A percentile compares a stretch with the other conserved stretches of the same genome.
These are phyloP conservation scores for Zenarchopterus dispar DNA, from an alignment of 2,797 vertebrate species.

Conservation along the genomic window DNA sequence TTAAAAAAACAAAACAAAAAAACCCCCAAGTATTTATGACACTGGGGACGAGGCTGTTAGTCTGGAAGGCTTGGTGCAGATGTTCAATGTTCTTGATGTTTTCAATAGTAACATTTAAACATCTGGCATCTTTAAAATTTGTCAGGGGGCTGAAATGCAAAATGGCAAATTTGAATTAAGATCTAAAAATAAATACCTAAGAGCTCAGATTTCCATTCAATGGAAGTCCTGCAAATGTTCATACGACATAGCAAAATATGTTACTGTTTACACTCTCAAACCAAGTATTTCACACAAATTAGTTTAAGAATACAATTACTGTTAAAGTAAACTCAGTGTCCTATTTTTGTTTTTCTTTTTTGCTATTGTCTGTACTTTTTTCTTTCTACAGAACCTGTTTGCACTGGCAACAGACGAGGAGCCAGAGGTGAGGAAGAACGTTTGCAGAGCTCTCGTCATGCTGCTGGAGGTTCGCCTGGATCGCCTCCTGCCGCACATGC, in stretches of 20 bases:
- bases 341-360: not conserved
- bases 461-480: conserved; percentile 93
- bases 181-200: too few relatives aligned
- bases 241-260: too few relatives aligned
- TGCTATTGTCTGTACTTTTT: not conserved
- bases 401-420: conserved; percentile 93
- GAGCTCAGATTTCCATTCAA: too few relatives aligned
- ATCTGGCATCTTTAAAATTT: not conserved
- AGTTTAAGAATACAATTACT: not conserved
- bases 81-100: too few relatives aligned
- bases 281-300: too few relatives aligned
- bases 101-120: not conserved
- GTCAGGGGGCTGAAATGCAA: not conserved
- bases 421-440: conserved; percentile 93
- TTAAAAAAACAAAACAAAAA: too few relatives aligned
- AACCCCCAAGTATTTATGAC: too few relatives aligned
- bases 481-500: conserved; percentile 94
- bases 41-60: too few relatives aligned
- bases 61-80: too few relatives aligned
- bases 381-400: conserved; percentile 86
- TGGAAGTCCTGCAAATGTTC: too few relatives aligned
- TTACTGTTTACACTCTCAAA: too few relatives aligned
- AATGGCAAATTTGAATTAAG: not conserved
- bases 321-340: not conserved
- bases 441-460: conserved; percentile 94